These are phyloP conservation scores for Pycnonotus jocosus DNA, from an alignment of 2,113 vertebrate species.

Conservation along the genomic window DNA sequence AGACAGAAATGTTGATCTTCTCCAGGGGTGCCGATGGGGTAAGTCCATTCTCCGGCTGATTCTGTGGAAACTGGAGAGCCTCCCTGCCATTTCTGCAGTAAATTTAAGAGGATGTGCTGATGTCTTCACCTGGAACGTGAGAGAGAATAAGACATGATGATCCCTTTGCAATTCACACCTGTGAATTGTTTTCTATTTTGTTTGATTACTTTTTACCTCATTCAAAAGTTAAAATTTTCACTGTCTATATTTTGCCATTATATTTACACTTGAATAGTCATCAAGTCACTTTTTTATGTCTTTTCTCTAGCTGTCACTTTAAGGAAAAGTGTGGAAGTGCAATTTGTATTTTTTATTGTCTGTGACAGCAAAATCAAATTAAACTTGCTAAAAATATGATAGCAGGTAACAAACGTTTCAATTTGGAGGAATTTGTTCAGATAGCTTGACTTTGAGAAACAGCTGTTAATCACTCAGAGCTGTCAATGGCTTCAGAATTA, in stretches of 20 bases:
- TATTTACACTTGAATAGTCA: not conserved
- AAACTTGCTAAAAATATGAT: not conserved
- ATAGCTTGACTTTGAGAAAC: not conserved
- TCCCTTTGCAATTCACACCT: not conserved
- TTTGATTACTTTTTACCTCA: not conserved
- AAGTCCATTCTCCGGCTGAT: not conserved
- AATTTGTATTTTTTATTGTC: not conserved
- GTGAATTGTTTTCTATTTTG: not conserved
- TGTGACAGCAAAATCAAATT: not conserved
- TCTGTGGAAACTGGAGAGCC: not conserved
- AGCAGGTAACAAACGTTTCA: not conserved
- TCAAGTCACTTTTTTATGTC: not conserved
- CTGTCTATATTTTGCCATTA: not conserved
- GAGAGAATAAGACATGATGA: not conserved
- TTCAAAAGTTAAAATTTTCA: not conserved
- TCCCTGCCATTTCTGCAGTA: not conserved
- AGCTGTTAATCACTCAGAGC: not conserved
- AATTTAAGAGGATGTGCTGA: not conserved
- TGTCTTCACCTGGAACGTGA: not conserved
- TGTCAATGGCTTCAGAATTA: not conserved
- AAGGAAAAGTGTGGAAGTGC: not conserved
- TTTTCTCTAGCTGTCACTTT: not conserved
- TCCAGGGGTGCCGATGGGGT: not conserved
- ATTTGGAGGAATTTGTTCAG: not conserved
- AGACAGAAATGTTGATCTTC: not conserved